Evolutionary conservation across 92 coral and sea anemone genomes (phyloP), one percentile per base, ranked within the genome.

Genomic region (Siderastrea radians): DNA sequence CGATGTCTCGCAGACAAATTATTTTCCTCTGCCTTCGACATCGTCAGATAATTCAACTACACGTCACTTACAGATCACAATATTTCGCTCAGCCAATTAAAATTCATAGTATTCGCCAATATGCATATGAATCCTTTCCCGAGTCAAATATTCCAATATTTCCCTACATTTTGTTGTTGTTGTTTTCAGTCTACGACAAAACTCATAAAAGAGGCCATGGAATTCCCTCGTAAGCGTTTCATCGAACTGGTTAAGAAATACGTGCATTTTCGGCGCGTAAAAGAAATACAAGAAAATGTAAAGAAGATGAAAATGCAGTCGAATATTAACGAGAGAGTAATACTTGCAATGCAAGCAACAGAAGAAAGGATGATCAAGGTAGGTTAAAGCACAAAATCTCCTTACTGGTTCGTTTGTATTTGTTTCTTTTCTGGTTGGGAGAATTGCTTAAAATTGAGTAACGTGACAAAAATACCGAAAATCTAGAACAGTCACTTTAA

Each of bases 171-270:
- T 47, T 53, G 38, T 26, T 38, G 15, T 4, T 1, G 13, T 3
- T 14, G 66, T n/a, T 51, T 48, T 14, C 13, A 97, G 99, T 87
- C 91, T 89, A 93, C 99, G 2, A 73, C 79, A 12, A 92, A 81
- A 26, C 91, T 94, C 75, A 87, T 98, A 60, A 90, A 93, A 77
- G 92, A 98, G 67, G 92, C 99, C 6, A 88, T 98, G 71, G 96
- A 91, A 1, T 86, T 91, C 17, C 94, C 99, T 26, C 94, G 92
- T 9, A 89, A 86, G 48, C 96, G 98, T 52, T 90, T 98, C 53
- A 79, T 91, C 9, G 96, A 86, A 26, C 49, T 98, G 57, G 98
- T 96, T 14, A 87, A 90, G 80, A 95, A 91, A 15, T 98, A 98
- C 64, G 82, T 83, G 49, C 90, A 92, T 70, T 90, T 85, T 77